Evolutionary conservation across 2,888 invertebrate species (phyloP), one percentile per base, ranked within the genome.

Genomic region (Hemicrepidius hirtus): DNA sequence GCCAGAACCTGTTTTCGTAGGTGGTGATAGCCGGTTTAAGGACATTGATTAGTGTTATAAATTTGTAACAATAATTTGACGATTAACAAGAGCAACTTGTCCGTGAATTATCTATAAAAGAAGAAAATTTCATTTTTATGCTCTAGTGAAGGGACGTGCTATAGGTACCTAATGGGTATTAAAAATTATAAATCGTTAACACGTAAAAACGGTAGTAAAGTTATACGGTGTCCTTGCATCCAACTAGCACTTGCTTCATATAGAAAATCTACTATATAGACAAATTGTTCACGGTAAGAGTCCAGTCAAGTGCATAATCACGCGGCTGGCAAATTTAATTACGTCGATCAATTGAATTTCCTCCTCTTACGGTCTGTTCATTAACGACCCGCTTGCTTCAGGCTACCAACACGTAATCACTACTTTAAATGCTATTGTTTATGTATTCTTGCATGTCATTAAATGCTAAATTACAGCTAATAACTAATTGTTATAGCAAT

Each of bases 331-430:
- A 77, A 78, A 79, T 78, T 80, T 80, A 80, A 80, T 80, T 80
- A 77, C 79, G 74, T 75, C 78, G 77, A 80, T 80, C 80, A 80
- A 79, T 80, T 78, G 78, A 79, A 79, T 77, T 79, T 75, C 76
- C 71, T 77, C 76, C 68, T 75, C 77, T 78, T 77, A 75, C 71
- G 68, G 74, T 67, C 71, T 68, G 74, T 77, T 78, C 78, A 77
- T 78, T 78, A 77, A 69, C 77, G 76, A 71, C 60, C 65, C 70
- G 60, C 57, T 60, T 49, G 72, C 76, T 68, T 53, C 13, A 20
- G 68, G 74, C 74, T 68, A 66, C 64, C 62, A 74, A 76, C 71
- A 62, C 71, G 75, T 76, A 77, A 78, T 76, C 68, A 70, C 70
- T 74, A 68, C 71, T 74, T 78, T 75, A 78, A 78, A 77, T 73